Evolutionary conservation across 2,888 invertebrate species (phyloP).

Genomic region (Eupeodes latifasciatus): DNA sequence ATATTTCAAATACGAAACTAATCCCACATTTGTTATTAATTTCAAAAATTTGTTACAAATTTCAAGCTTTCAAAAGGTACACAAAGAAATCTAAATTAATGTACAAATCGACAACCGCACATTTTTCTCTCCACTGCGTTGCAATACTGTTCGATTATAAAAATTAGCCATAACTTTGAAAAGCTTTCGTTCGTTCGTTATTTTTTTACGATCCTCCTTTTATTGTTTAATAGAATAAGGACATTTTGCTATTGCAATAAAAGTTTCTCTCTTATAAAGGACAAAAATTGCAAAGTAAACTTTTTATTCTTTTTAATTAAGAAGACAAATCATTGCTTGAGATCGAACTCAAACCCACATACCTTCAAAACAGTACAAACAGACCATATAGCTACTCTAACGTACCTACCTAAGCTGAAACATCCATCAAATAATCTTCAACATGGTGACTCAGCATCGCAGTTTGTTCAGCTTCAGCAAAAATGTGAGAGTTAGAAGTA

Average conservation of each 20-base stretch:
- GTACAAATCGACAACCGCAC: not conserved
- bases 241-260: constrained; percentile 17
- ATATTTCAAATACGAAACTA: too few relatives aligned
- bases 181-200: not conserved
- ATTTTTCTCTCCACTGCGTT: not conserved
- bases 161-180: constrained; percentile 21
- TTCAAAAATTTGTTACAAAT: not conserved
- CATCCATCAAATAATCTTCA: constrained; percentile 58
- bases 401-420: constrained; percentile 10
- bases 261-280: constrained; percentile 28
- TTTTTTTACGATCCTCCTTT: constrained; percentile 48
- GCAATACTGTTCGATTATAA: constrained; percentile 57
- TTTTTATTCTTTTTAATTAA: constrained; percentile 67
- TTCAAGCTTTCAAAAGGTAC: not conserved
- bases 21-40: too few relatives aligned
- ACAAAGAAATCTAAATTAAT: not conserved
- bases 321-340: constrained; percentile 54
- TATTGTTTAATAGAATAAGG: constrained; percentile 36
- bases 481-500: constrained; percentile 50
- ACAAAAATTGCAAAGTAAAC: constrained; percentile 38
- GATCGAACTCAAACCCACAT: constrained; percentile 6
- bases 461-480: constrained; percentile 16
- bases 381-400: too few relatives aligned
- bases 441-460: constrained; percentile 62
- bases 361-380: too few relatives aligned